Conservation (phyloP, 2,113 vertebrate genomes). For the Prionailurus viverrinus region DNA sequence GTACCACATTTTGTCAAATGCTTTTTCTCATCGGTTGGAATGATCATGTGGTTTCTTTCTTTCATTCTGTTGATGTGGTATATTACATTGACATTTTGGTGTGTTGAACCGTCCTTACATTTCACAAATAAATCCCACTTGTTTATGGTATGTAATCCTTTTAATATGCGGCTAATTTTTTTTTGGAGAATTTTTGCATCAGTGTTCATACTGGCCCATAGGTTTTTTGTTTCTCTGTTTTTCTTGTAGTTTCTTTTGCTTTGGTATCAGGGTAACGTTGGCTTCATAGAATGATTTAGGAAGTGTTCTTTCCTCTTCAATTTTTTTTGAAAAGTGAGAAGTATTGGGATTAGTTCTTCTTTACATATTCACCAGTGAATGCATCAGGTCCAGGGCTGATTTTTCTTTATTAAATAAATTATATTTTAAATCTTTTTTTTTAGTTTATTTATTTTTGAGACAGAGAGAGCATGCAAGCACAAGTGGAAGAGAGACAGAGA, state of each 20-base stretch:
- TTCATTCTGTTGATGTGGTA: background rate
- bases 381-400: background rate
- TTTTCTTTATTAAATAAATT: background rate
- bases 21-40: background rate
- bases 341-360: background rate
- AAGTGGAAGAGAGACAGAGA: too few species aligned
- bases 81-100: background rate
- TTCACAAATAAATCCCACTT: background rate
- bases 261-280: background rate
- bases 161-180: background rate
- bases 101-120: background rate
- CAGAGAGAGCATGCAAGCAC: too few species aligned
- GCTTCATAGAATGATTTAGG: background rate
- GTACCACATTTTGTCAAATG: background rate
- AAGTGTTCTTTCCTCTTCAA: background rate
- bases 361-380: background rate
- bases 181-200: background rate
- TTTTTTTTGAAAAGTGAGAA: background rate
- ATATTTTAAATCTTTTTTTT: too few species aligned
- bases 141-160: background rate
- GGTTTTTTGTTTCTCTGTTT: background rate
- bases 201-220: background rate
- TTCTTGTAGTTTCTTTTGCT: background rate
- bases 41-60: background rate
- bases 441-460: too few species aligned